A percentile compares a stretch with the other conserved stretches of the same genome.
phyloP scores from a whole-genome alignment of 2,888 invertebrate species.

The Polydrusus cervinus region DNA sequence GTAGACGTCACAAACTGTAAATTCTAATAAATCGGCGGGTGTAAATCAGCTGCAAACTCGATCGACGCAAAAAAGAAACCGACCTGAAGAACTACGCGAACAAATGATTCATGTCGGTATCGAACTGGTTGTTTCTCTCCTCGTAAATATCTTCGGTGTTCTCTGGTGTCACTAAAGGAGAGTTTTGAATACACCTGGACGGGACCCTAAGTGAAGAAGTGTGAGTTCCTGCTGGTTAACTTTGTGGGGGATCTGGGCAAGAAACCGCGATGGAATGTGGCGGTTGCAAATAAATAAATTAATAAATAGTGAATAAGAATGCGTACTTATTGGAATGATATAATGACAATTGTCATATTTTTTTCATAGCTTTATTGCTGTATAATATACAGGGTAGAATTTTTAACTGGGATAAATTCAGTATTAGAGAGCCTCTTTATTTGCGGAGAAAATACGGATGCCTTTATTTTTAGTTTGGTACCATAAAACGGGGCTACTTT shows the following conservation, averaged over 20 bases:
- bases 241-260: slow-evolving; percentile 48
- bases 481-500: no score
- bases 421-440: no score
- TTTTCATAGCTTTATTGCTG: no score
- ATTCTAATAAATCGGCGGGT: slow-evolving; percentile 65
- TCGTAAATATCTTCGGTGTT: slow-evolving; percentile 48
- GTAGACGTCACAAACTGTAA: slow-evolving; percentile 63
- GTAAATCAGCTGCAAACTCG: slow-evolving; percentile 66
- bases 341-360: no score
- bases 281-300: slow-evolving; percentile 46
- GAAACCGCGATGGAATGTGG: slow-evolving; percentile 48
- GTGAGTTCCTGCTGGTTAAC: slow-evolving; percentile 51
- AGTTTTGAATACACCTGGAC: slow-evolving; percentile 50
- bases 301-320: slow-evolving; percentile 35
- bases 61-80: slow-evolving; percentile 62
- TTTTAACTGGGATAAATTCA: no score
- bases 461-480: no score
- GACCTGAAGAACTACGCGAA: slow-evolving; percentile 36
- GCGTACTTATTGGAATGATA: no score
- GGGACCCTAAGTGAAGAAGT: slow-evolving; percentile 53
- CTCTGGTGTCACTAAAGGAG: slow-evolving; percentile 34
- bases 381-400: no score
- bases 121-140: slow-evolving; percentile 48
- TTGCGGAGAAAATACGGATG: no score
- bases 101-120: slow-evolving; percentile 50